phyloP scores from a whole-genome alignment of 1,140 invertebrate genomes.

The Ganaspis sp. region DNA sequence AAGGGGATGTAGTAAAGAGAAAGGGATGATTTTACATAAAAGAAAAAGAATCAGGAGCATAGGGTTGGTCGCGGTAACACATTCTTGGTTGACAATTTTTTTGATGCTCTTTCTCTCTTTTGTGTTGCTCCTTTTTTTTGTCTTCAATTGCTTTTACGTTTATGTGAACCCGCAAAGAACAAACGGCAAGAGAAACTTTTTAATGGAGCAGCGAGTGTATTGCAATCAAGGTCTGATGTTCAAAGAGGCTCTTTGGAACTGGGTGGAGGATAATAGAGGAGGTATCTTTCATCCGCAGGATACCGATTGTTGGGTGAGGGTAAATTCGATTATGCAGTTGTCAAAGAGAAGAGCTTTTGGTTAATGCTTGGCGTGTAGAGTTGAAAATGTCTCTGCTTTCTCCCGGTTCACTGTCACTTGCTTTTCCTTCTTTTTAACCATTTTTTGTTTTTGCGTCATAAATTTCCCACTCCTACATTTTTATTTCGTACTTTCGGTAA shows the following conservation, averaged over 20 bases:
- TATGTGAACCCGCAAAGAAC: constrained; percentile 2
- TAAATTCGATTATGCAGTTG: constrained; percentile 12
- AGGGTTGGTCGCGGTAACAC: not conserved
- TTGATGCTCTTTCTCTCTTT: not conserved
- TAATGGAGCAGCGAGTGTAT: constrained; percentile 12
- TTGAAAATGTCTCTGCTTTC: not conserved
- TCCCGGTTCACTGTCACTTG: not conserved
- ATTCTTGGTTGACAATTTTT: not conserved
- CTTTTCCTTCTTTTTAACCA: not conserved
- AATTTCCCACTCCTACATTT: not conserved
- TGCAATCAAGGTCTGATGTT: constrained; percentile 12
- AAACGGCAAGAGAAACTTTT: constrained; percentile 12
- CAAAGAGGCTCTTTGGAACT: constrained; percentile 4
- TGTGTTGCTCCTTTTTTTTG: constrained; percentile 23
- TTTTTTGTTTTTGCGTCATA: not conserved
- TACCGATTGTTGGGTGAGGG: constrained; percentile 17
- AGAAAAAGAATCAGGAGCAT: not conserved
- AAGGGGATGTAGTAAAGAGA: not conserved
- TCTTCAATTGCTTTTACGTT: constrained; percentile 12
- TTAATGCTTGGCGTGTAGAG: not conserved
- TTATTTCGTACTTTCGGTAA: not conserved
- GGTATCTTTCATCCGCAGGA: constrained; percentile 19
- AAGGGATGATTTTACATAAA: not conserved
- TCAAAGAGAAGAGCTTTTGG: constrained; percentile 13
- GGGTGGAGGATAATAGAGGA: constrained; percentile 9